Base-by-base conservation (phyloP, 92 coral and sea anemone species). In the Epizoanthus scotinus region DNA sequence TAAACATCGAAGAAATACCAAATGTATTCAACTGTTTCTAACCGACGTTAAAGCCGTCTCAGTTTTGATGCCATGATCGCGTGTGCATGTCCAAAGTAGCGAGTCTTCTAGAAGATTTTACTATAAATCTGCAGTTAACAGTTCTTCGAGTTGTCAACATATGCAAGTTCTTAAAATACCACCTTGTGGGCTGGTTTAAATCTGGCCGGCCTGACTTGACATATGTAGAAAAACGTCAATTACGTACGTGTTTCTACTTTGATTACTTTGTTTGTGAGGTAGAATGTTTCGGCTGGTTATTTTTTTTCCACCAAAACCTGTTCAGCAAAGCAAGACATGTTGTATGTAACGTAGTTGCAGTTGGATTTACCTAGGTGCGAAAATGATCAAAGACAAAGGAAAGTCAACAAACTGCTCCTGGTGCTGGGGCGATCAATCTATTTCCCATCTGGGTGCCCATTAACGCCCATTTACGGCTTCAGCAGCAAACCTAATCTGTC, bases 1-100 rank as follows among this genome's bases (percentile, higher is more conserved):
- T 58, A 59, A 75, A 58, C 27, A 59, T 55, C 67, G 36, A 38
- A 38, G 21, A 28, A 25, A 64, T 64, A 29, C 70, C 70, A 25
- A 47, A 64, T 47, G 70, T 26, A 63, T 63, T 63, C 69, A 15
- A 38, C 47, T 64, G 70, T 64, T 29, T 8, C 70, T 24, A 64
- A 64, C 40, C 44, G 21, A 64, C 5, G 19, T 9, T 47, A 8
- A 29, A 64, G 17, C 8, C 36, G 40, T n/a, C 28, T 8, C 70
- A 64, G 44, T 1, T 64, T 64, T 64, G 24, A 18, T 8, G 34
- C 40, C 18, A 13, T 27, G 28, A 20, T 28, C 6, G 69, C 14
- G 13, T 13, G 52, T 47, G 15, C 17, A 14, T 47, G 52, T 47
- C 52, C 1, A 5, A 10, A 47, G 10, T 47, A 47, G 13, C 14